A percentile compares a stretch with the other conserved stretches of the same genome.
Evolutionary conservation across 2,113 vertebrate species (phyloP).

Genomic region (Cygnus buccinator): DNA sequence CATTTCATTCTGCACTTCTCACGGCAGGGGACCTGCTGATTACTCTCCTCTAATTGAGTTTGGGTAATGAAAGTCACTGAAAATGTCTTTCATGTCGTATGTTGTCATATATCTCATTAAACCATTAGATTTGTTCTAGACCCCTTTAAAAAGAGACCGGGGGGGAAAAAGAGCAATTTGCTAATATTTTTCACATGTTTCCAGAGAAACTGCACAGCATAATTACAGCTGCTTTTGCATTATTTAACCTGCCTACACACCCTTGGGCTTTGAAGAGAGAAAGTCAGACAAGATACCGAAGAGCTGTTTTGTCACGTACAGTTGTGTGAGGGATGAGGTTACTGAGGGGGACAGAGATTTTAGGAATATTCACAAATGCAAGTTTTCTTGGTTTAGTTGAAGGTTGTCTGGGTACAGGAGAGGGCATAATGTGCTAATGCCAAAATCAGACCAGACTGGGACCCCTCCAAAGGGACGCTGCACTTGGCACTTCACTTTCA

Average conservation of each 20-base stretch:
- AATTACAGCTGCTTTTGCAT: slow-evolving; percentile 44
- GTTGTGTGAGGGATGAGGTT: background rate
- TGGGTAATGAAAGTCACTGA: slow-evolving; percentile 19
- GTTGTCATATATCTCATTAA: slow-evolving; percentile 40
- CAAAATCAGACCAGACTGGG: background rate
- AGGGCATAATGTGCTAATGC: background rate
- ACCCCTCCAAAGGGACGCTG: background rate
- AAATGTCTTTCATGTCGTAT: background rate
- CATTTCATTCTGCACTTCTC: background rate
- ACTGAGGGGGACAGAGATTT: background rate
- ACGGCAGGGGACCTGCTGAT: background rate
- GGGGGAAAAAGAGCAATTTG: background rate
- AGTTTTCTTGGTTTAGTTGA: background rate
- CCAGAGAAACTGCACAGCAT: background rate
- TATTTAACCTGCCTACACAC: slow-evolving; percentile 49
- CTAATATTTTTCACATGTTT: slow-evolving; percentile 32
- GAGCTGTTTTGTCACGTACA: background rate
- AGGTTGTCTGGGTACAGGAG: background rate
- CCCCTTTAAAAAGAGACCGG: background rate
- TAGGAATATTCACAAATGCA: background rate
- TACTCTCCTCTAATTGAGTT: slow-evolving; percentile 15
- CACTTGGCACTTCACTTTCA: background rate
- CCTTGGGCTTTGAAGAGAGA: background rate
- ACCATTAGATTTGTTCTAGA: background rate
- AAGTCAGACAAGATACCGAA: background rate